These are phyloP conservation scores for Apaloderma vittatum DNA, from an alignment of 2,113 vertebrate genomes.

Conservation along the genomic window DNA sequence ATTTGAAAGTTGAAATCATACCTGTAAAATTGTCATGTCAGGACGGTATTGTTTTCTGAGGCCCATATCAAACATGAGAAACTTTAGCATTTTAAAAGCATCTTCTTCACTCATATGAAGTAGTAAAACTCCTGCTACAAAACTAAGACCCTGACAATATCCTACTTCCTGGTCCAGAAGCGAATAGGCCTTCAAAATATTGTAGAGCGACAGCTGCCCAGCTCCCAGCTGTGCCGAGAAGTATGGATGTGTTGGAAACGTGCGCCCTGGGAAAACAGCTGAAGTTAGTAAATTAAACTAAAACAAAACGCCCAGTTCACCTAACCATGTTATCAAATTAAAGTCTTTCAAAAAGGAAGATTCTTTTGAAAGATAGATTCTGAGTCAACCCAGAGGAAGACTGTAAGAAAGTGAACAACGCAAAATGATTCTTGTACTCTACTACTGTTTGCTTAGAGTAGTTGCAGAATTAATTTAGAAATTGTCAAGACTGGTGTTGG, in stretches of 20 bases:
- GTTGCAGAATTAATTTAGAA: not conserved
- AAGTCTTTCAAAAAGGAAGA: not conserved
- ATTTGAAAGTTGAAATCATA: conserved; percentile 36
- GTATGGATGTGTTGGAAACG: conserved; percentile 86
- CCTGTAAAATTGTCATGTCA: conserved; percentile 88
- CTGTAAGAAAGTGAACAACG: not conserved
- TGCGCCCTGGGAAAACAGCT: conserved; percentile 79
- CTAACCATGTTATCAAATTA: not conserved
- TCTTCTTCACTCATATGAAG: conserved; percentile 88
- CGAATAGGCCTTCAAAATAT: conserved; percentile 87
- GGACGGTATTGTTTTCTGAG: conserved; percentile 86
- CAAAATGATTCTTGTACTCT: not conserved
- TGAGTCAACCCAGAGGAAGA: not conserved
- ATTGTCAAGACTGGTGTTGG: not conserved
- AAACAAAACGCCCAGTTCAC: not conserved
- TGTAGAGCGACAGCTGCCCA: conserved; percentile 86
- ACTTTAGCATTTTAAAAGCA: conserved; percentile 85
- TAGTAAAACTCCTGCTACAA: conserved; percentile 84
- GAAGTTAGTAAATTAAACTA: not conserved
- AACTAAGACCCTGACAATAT: conserved; percentile 88
- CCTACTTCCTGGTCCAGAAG: conserved; percentile 87
- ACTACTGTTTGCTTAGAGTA: not conserved
- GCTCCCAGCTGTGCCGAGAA: conserved; percentile 86
- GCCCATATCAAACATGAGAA: conserved; percentile 86
- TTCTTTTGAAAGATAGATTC: not conserved